Percentiles rank a stretch among this genome's conserved stretches.
Evolutionary conservation across 2,888 invertebrate genomes (phyloP).

Genomic region (Cremastinae sp.): DNA sequence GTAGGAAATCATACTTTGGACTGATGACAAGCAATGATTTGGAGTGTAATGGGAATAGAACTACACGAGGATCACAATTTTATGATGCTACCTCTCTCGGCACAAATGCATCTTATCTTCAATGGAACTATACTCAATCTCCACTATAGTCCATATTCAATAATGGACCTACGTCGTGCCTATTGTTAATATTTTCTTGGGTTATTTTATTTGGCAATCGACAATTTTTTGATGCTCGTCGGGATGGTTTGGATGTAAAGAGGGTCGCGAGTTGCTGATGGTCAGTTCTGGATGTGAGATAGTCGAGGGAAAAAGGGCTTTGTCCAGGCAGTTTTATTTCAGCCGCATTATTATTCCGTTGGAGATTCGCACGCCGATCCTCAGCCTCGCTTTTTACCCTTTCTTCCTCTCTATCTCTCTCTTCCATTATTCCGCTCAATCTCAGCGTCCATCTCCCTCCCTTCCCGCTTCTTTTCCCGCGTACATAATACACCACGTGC

Average conservation of each 20-base stretch:
- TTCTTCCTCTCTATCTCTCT: constrained; percentile 28
- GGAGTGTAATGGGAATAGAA: too few relatives aligned
- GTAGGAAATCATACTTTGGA: too few relatives aligned
- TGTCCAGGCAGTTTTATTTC: constrained; percentile 75
- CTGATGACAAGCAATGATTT: too few relatives aligned
- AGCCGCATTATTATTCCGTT: constrained; percentile 80
- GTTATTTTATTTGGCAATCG: not conserved
- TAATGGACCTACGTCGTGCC: too few relatives aligned
- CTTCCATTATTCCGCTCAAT: constrained; percentile 35
- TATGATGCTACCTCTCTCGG: too few relatives aligned
- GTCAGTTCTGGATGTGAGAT: constrained; percentile 54
- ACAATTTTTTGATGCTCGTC: constrained; percentile 16
- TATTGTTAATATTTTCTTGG: too few relatives aligned
- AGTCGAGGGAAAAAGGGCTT: constrained; percentile 56
- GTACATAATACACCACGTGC: constrained; percentile 46
- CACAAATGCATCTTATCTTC: too few relatives aligned
- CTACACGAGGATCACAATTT: too few relatives aligned
- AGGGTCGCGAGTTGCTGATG: constrained; percentile 65
- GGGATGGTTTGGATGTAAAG: constrained; percentile 14
- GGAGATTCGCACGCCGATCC: constrained; percentile 78
- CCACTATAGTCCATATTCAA: too few relatives aligned
- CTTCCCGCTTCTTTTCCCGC: constrained; percentile 17
- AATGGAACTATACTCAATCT: too few relatives aligned
- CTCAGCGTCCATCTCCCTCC: constrained; percentile 43
- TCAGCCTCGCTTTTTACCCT: constrained; percentile 55